Percentiles rank a stretch among this genome's conserved stretches.
Evolutionary conservation across 2,113 vertebrate species (phyloP).

Genomic region (Amazona guildingii): DNA sequence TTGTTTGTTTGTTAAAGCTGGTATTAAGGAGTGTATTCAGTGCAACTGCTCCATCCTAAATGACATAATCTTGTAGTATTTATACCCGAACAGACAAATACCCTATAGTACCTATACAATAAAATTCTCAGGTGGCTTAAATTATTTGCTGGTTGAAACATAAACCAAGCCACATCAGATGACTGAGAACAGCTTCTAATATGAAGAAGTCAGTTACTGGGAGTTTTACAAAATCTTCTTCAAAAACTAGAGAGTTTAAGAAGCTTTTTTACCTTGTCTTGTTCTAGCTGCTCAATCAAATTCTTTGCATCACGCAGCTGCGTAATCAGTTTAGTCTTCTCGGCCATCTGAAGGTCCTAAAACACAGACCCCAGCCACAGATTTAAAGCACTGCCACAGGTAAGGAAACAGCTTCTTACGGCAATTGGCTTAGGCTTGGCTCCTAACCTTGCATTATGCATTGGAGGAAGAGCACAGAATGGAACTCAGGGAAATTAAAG

Average conservation of each 20-base stretch:
- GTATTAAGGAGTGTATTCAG: neutral
- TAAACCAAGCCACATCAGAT: neutral
- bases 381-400: slow-evolving; percentile 7
- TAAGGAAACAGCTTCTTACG: slow-evolving; percentile 23
- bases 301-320: slow-evolving; percentile 95
- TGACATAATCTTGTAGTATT: neutral
- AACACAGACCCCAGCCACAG: slow-evolving; percentile 13
- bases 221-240: neutral
- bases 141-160: neutral
- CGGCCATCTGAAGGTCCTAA: slow-evolving; percentile 91
- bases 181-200: slow-evolving; percentile 28
- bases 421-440: neutral
- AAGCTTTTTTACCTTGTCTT: slow-evolving; percentile 90
- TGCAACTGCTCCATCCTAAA: neutral
- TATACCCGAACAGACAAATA: neutral
- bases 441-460: neutral
- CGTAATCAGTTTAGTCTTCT: slow-evolving; percentile 95
- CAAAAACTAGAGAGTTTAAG: neutral
- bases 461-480: neutral
- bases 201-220: neutral
- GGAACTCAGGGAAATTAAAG: neutral
- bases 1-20: neutral
- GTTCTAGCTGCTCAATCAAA: slow-evolving; percentile 94
- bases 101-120: neutral
- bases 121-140: neutral